Evolutionary conservation across 1,140 invertebrate genomes (phyloP), one percentile per base, ranked within the genome.

Genomic region (Pogonomyrmex barbatus): DNA sequence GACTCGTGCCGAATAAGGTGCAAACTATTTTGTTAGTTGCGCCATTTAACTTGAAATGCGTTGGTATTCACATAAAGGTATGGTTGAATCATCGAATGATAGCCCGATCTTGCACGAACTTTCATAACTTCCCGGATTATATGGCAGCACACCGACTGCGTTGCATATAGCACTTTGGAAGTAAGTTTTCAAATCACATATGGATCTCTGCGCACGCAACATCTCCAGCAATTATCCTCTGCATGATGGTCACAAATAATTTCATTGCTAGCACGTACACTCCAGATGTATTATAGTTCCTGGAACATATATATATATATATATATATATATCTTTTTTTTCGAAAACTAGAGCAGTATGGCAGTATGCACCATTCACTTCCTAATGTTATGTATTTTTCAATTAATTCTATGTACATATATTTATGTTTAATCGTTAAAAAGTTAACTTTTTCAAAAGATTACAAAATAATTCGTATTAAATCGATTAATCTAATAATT

Each of bases 51-150:
- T 71, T 68, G n/a, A 81, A 62, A 75, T 65, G 83, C 52, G 68
- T 58, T 12, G 71, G 68, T 82, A 75, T 76, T 76, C 63, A 36
- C 36, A 62, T 76, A 62, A 76, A 54, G 71, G 62, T 39, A 62
- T 45, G 62, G 87, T 60, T 84, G 86, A 85, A 89, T 87, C 89
- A 86, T 88, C 70, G 62, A 91, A 91, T 76, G 89, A 90, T 56
- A 65, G 24, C 79, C 17, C 54, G 82, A 70, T 63, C 70, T 73
- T 63, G 54, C 30, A 45, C 52, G 65, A 90, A 90, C 86, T 90
- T 89, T 78, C 82, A 85, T 86, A 90, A 90, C 78, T 90, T 88
- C 58, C 54, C 14, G 65, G 63, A 56, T 62, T 84, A 68, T 63
- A 63, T 42, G 14, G 42, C 54, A 47, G 73, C 81, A 90, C 73